Evolutionary conservation across 1,140 invertebrate genomes (phyloP).

Genomic region (Eueides isabella): DNA sequence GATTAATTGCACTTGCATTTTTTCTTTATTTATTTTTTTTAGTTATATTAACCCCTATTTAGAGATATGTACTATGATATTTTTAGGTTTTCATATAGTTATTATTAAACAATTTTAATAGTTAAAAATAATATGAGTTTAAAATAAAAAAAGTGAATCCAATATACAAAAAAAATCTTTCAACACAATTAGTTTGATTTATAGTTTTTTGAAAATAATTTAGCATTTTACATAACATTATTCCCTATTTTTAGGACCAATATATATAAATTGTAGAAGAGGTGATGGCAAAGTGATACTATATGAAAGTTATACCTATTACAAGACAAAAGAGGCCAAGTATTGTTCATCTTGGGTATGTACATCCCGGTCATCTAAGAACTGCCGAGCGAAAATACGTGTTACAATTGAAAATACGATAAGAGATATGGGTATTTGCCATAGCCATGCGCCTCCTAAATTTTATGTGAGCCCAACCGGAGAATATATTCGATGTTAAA

Average conservation of each 20-base stretch:
- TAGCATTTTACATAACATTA: background rate
- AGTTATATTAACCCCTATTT: too few species aligned
- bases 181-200: too few species aligned
- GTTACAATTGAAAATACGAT: constrained; percentile 8
- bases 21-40: too few species aligned
- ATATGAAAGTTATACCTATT: constrained; percentile 40
- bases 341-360: constrained; percentile 15
- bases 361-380: constrained; percentile 29
- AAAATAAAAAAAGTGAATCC: too few species aligned
- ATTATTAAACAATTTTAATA: too few species aligned
- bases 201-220: background rate
- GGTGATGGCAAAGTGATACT: constrained; percentile 43
- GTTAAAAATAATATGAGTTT: too few species aligned
- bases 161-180: too few species aligned
- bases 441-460: constrained; percentile 32
- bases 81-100: too few species aligned
- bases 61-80: too few species aligned
- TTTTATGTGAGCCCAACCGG: constrained; percentile 22
- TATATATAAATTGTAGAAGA: constrained; percentile 32
- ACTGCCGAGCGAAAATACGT: constrained; percentile 22
- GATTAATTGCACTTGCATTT: too few species aligned
- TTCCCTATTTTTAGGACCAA: constrained; percentile 15
- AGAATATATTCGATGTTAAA: constrained; percentile 31
- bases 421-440: constrained; percentile 27
- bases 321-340: constrained; percentile 23